A percentile compares a stretch with the other conserved stretches of the same genome.
Conservation (phyloP, 2,797 vertebrate species). For the Enteromius mattozi region DNA sequence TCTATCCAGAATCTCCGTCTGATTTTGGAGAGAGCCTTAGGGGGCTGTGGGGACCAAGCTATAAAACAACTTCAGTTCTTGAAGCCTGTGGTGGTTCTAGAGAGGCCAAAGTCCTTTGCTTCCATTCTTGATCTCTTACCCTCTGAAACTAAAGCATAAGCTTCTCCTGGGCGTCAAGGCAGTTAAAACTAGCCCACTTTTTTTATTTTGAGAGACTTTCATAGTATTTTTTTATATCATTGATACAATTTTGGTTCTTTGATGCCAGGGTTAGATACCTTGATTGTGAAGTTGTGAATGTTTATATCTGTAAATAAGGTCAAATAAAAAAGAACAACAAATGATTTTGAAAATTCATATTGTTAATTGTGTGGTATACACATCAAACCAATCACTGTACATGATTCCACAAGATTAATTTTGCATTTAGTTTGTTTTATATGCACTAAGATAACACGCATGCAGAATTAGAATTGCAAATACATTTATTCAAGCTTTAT, state of each 20-base stretch:
- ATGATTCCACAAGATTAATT: background rate
- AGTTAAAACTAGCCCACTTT: constrained; percentile 57
- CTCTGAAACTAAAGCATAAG: constrained; percentile 86
- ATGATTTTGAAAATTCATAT: constrained; percentile 24
- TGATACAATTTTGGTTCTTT: constrained; percentile 65
- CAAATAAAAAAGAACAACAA: constrained; percentile 46
- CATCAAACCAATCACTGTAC: background rate
- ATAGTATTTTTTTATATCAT: constrained; percentile 61
- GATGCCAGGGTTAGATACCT: constrained; percentile 64
- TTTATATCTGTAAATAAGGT: constrained; percentile 64
- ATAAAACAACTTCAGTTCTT: constrained; percentile 99
- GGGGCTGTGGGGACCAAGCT: constrained; percentile 95
- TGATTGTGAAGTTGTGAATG: constrained; percentile 54
- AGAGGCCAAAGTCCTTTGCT: constrained; percentile 89
- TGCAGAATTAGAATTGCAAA: background rate
- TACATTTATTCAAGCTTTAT: background rate
- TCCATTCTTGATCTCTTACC: constrained; percentile 90
- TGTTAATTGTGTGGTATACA: background rate
- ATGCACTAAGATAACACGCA: background rate
- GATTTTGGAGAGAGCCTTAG: constrained; percentile 94
- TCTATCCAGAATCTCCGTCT: constrained; percentile 92
- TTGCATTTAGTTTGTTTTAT: background rate
- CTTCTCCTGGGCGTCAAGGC: constrained; percentile 86
- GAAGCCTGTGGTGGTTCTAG: constrained; percentile 96
- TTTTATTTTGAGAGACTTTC: constrained; percentile 58